Evolutionary conservation across 2,888 invertebrate genomes (phyloP).

Genomic region (Clepsis dumicolana): DNA sequence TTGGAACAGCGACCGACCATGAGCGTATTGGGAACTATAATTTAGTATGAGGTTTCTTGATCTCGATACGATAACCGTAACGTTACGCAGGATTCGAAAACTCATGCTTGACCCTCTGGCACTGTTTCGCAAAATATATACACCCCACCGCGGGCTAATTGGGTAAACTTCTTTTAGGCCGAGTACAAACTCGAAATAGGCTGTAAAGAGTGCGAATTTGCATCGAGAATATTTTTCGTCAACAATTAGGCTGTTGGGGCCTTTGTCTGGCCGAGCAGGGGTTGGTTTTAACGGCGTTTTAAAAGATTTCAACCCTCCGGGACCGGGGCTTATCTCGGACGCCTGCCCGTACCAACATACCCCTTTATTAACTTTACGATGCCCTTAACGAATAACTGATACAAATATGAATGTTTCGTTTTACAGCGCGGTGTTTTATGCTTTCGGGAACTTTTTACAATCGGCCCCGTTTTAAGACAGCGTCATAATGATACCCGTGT

Average conservation of each 20-base stretch:
- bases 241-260: slow-evolving; percentile 82
- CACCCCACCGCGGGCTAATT: slow-evolving; percentile 72
- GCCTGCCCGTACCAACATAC: slow-evolving; percentile 78
- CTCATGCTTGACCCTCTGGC: too few relatives aligned
- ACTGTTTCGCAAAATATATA: slow-evolving; percentile 62
- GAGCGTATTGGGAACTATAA: too few relatives aligned
- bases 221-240: slow-evolving; percentile 84
- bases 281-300: slow-evolving; percentile 85
- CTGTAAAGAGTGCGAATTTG: slow-evolving; percentile 84
- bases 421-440: slow-evolving; percentile 72
- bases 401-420: slow-evolving; percentile 79
- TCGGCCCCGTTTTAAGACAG: slow-evolving; percentile 48
- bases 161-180: slow-evolving; percentile 77
- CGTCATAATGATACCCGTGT: slow-evolving; percentile 21
- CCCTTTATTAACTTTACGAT: slow-evolving; percentile 85
- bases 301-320: slow-evolving; percentile 79
- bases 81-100: too few relatives aligned
- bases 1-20: too few relatives aligned
- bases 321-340: slow-evolving; percentile 80
- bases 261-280: slow-evolving; percentile 78
- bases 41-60: too few relatives aligned
- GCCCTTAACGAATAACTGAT: slow-evolving; percentile 83
- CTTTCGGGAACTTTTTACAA: slow-evolving; percentile 68
- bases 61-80: too few relatives aligned
- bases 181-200: slow-evolving; percentile 83